Percentiles rank a stretch among this genome's conserved stretches.
phyloP scores from a whole-genome alignment of 2,797 vertebrate genomes.

The Momotus momota region DNA sequence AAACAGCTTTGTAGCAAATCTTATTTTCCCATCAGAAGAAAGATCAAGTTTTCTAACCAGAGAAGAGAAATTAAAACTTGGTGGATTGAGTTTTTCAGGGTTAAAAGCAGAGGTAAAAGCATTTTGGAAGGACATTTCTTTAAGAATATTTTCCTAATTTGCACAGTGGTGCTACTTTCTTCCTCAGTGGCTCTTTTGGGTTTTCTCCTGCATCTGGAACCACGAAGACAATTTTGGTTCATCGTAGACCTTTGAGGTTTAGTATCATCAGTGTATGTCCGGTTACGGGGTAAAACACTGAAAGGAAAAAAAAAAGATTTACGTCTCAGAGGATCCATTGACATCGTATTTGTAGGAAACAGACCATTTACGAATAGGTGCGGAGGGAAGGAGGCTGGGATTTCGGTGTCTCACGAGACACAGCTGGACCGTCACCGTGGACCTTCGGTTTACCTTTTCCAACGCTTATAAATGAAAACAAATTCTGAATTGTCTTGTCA shows the following conservation, averaged over 20 bases:
- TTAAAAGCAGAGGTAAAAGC: conserved; percentile 11
- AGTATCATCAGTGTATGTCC: not conserved
- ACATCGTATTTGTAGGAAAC: not conserved
- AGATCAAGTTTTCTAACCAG: not conserved
- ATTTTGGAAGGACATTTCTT: conserved; percentile 7
- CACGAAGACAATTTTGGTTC: not conserved
- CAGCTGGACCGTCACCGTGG: not conserved
- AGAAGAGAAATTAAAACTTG: not conserved
- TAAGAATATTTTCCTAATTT: conserved; percentile 35
- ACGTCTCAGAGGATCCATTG: conserved; percentile 22
- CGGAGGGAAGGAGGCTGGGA: conserved; percentile 27
- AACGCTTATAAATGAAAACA: not conserved
- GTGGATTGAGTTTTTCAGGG: not conserved
- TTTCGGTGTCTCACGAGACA: not conserved
- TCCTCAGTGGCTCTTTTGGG: conserved; percentile 24
- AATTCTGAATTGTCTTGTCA: not conserved
- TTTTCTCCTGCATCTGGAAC: conserved; percentile 23
- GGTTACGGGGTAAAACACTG: not conserved
- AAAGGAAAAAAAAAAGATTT: not conserved
- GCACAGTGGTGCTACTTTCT: conserved; percentile 70
- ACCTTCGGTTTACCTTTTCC: conserved; percentile 28
- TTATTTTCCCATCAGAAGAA: conserved; percentile 4
- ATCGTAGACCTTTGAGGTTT: not conserved
- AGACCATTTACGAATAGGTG: conserved; percentile 4
- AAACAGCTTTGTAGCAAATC: not conserved